Conservation (phyloP, 2,113 vertebrate species). For the Empidonax traillii region DNA sequence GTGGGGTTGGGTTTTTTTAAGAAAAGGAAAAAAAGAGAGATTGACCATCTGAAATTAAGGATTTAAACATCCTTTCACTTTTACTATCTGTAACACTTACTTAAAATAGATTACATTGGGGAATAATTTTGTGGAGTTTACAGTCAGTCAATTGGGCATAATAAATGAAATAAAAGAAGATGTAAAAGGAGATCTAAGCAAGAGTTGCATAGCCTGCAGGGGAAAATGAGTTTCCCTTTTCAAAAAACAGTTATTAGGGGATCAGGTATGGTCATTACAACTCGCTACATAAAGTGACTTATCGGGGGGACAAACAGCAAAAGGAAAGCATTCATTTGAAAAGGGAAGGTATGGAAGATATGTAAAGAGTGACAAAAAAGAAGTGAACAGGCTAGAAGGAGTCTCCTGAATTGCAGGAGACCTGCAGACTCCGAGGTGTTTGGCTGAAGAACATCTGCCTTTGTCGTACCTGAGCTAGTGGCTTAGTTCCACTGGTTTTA, state of each 20-base stretch:
- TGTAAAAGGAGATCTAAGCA: neutral
- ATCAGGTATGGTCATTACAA: neutral
- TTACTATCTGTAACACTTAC: neutral
- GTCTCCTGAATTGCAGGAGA: neutral
- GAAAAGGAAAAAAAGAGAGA: neutral
- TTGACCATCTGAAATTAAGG: neutral
- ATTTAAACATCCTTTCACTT: neutral
- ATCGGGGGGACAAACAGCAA: neutral
- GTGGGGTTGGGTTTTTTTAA: neutral
- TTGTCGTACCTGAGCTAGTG: neutral
- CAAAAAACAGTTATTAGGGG: neutral
- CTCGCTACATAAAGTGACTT: neutral
- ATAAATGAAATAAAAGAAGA: neutral
- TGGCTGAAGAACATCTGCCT: neutral
- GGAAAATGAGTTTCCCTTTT: neutral
- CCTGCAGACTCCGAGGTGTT: neutral
- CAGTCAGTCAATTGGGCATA: neutral
- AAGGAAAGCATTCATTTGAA: neutral
- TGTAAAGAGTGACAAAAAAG: rapidly evolving
- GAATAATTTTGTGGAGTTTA: neutral
- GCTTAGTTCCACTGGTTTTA: neutral
- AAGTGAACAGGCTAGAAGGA: neutral
- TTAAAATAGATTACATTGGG: neutral
- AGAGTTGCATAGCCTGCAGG: neutral
- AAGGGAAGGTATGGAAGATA: neutral